A percentile compares a stretch with the other conserved stretches of the same genome.
phyloP scores from a whole-genome alignment of 2,888 invertebrate species.

The Acrobasis consociella region DNA sequence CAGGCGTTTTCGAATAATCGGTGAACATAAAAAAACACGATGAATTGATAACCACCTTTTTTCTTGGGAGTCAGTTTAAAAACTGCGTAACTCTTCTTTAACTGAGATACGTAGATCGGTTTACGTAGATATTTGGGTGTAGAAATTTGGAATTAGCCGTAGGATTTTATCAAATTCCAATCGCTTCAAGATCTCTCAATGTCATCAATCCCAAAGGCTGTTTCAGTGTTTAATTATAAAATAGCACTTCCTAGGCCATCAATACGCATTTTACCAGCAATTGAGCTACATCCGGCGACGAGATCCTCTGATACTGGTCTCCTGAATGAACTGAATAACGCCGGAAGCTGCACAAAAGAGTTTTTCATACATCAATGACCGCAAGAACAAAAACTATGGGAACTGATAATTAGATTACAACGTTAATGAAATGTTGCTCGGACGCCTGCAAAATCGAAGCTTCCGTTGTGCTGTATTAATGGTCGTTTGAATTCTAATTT shows the following conservation, averaged over 20 bases:
- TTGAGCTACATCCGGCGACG: slow-evolving; percentile 28
- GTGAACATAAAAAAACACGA: too few relatives aligned
- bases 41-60: too few relatives aligned
- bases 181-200: neutral
- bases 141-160: too few relatives aligned
- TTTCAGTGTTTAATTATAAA: neutral
- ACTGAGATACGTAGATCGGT: too few relatives aligned
- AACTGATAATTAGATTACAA: slow-evolving; percentile 79
- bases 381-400: slow-evolving; percentile 55
- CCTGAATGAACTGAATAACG: slow-evolving; percentile 51
- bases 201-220: neutral
- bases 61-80: too few relatives aligned
- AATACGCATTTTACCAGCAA: slow-evolving; percentile 7
- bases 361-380: slow-evolving; percentile 30
- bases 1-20: too few relatives aligned
- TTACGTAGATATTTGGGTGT: too few relatives aligned
- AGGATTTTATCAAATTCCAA: neutral
- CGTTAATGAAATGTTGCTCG: slow-evolving; percentile 31
- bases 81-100: too few relatives aligned
- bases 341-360: slow-evolving; percentile 58
- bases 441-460: slow-evolving; percentile 23
- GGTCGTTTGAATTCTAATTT: slow-evolving; percentile 12
- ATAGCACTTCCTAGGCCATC: slow-evolving; percentile 4
- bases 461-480: slow-evolving; percentile 15
- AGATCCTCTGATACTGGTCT: slow-evolving; percentile 37